Evolutionary conservation across 2,797 vertebrate species (phyloP).

Genomic region (Rhinophrynus dorsalis): DNA sequence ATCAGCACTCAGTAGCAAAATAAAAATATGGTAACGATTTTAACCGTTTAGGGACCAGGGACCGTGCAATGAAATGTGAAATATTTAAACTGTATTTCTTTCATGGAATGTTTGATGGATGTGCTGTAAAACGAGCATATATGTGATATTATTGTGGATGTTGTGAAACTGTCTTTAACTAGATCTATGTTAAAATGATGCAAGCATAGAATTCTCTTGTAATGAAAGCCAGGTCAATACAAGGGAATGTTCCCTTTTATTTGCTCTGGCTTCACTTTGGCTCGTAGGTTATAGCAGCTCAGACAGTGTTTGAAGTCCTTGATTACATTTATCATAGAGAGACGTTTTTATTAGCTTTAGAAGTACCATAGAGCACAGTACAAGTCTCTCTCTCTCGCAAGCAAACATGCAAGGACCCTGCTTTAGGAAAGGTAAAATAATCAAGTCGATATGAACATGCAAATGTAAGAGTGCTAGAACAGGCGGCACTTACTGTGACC

Average conservation of each 20-base stretch:
- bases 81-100: too few species aligned
- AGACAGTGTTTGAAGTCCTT: background rate
- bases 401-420: background rate
- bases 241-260: background rate
- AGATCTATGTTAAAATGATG: background rate
- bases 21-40: too few species aligned
- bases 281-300: background rate
- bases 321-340: constrained; percentile 15
- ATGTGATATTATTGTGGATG: background rate
- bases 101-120: too few species aligned
- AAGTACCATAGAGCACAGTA: background rate
- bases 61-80: too few species aligned
- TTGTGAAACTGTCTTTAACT: background rate
- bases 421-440: constrained; percentile 10
- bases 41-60: too few species aligned
- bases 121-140: background rate
- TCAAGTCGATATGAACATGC: constrained; percentile 20
- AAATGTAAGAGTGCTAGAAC: constrained; percentile 25
- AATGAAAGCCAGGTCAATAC: constrained; percentile 5
- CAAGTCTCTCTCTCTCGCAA: background rate
- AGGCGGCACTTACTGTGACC: constrained; percentile 6
- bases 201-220: background rate
- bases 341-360: background rate
- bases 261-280: background rate
- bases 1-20: too few species aligned